Conservation (phyloP, 2,797 vertebrate genomes). For the Sparus aurata region DNA sequence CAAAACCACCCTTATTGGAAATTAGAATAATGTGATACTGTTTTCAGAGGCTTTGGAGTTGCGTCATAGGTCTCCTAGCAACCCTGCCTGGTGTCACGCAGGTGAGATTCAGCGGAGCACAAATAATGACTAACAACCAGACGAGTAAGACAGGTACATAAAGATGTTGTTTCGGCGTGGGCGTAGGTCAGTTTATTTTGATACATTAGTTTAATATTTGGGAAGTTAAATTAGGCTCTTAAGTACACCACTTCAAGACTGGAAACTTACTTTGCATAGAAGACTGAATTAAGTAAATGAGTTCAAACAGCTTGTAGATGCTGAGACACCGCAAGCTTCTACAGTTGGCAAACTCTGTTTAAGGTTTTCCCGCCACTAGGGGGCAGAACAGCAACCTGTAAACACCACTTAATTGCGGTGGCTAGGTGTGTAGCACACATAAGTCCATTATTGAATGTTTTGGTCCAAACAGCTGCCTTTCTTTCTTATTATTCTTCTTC, state of each 20-base stretch:
- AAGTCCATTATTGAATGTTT: background rate
- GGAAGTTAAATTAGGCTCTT: too few relatives aligned
- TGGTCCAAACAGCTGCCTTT: background rate
- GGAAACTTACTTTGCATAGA: too few relatives aligned
- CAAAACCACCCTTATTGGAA: constrained; percentile 2
- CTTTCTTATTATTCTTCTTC: too few relatives aligned
- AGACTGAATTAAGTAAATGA: too few relatives aligned
- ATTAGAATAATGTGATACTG: constrained; percentile 15
- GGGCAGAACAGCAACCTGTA: background rate
- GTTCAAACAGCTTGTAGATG: background rate
- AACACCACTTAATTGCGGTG: background rate
- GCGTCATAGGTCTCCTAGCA: constrained; percentile 61
- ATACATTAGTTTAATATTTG: background rate
- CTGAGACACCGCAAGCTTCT: background rate
- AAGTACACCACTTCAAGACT: background rate
- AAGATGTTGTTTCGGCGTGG: background rate
- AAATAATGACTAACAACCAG: constrained; percentile 29
- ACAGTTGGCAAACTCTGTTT: too few relatives aligned
- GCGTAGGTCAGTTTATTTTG: background rate
- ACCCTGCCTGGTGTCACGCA: constrained; percentile 26
- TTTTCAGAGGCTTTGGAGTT: constrained; percentile 24
- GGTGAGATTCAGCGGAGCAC: constrained; percentile 7
- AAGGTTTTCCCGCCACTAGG: background rate
- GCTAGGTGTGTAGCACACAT: background rate
- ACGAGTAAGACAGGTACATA: background rate